A percentile compares a stretch with the other conserved stretches of the same genome.
These are phyloP conservation scores for Coracias cyanogaster DNA, from an alignment of 2,797 vertebrate genomes.

Conservation along the genomic window DNA sequence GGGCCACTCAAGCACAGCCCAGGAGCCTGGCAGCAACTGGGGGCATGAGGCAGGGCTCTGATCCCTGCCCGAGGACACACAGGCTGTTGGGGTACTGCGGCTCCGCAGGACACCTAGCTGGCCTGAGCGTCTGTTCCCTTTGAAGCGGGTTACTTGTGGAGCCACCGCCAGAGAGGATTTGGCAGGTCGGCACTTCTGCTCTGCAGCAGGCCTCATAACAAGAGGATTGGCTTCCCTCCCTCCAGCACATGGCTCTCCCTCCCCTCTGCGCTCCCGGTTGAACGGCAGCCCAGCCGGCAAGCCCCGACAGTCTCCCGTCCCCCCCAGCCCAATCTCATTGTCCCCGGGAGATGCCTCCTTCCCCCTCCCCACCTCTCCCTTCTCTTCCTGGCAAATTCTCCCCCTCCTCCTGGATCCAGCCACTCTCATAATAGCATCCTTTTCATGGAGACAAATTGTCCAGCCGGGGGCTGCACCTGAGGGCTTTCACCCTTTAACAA, in stretches of 20 bases:
- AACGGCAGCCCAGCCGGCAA: slow-evolving; percentile 55
- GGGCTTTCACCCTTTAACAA: slow-evolving; percentile 87
- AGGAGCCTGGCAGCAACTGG: not conserved
- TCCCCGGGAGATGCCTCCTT: slow-evolving; percentile 64
- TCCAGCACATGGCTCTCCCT: slow-evolving; percentile 73
- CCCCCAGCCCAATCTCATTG: slow-evolving; percentile 53
- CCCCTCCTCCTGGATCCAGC: slow-evolving; percentile 83
- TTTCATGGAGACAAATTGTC: slow-evolving; percentile 89
- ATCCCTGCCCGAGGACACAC: not conserved
- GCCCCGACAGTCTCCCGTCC: slow-evolving; percentile 24
- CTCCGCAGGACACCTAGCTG: not conserved
- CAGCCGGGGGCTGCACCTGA: slow-evolving; percentile 86
- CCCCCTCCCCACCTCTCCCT: slow-evolving; percentile 45
- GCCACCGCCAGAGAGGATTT: slow-evolving; percentile 38
- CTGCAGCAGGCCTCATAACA: slow-evolving; percentile 59
- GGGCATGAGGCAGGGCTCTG: not conserved
- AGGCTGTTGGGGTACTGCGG: not conserved
- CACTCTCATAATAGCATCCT: slow-evolving; percentile 85
- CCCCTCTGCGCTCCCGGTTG: not conserved
- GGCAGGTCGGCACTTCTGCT: slow-evolving; percentile 69
- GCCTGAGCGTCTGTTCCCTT: slow-evolving; percentile 42
- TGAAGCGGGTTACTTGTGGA: not conserved
- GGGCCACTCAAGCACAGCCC: not conserved
- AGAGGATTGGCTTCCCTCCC: slow-evolving; percentile 70
- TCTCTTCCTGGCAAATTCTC: slow-evolving; percentile 64